These are phyloP conservation scores for Eucriotettix oculatus DNA, from an alignment of 2,888 invertebrate species.

Conservation along the genomic window DNA sequence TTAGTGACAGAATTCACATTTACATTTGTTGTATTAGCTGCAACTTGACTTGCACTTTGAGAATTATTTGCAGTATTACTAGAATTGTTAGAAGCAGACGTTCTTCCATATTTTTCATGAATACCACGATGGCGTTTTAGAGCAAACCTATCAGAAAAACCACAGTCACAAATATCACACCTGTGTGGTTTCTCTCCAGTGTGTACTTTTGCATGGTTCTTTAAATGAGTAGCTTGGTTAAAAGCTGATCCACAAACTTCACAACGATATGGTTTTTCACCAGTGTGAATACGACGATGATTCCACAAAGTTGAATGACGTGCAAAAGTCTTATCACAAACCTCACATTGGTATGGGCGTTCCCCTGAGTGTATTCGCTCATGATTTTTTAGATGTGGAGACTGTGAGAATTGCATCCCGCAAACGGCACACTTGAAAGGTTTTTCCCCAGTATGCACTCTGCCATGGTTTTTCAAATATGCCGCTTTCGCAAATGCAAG, in stretches of 20 bases:
- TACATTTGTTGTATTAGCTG: conserved; percentile 1
- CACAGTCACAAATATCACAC: conserved; percentile 70
- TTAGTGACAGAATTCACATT: neutral
- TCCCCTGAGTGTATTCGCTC: conserved; percentile 79
- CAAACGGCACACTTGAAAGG: conserved; percentile 60
- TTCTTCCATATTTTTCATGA: conserved; percentile 65
- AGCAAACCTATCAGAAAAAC: conserved; percentile 75
- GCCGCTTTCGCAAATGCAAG: conserved; percentile 79
- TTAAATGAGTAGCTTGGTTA: conserved; percentile 75
- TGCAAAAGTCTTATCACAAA: conserved; percentile 78
- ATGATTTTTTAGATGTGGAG: conserved; percentile 75
- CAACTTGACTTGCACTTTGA: conserved; percentile 2
- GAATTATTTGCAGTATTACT: conserved; percentile 5
- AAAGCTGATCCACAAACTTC: conserved; percentile 80
- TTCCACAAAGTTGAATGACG: conserved; percentile 80
- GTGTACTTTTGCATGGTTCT: conserved; percentile 74
- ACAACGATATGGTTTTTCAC: conserved; percentile 72
- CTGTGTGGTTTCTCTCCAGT: conserved; percentile 69
- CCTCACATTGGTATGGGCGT: conserved; percentile 74
- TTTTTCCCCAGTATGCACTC: conserved; percentile 60
- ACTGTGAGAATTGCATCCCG: conserved; percentile 82
- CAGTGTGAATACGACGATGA: conserved; percentile 73
- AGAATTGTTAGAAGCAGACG: conserved; percentile 13
- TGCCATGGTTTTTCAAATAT: conserved; percentile 76
- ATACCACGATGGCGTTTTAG: conserved; percentile 72